Evolutionary conservation across 2,797 vertebrate species (phyloP).

Genomic region (Anolis apletophallus): DNA sequence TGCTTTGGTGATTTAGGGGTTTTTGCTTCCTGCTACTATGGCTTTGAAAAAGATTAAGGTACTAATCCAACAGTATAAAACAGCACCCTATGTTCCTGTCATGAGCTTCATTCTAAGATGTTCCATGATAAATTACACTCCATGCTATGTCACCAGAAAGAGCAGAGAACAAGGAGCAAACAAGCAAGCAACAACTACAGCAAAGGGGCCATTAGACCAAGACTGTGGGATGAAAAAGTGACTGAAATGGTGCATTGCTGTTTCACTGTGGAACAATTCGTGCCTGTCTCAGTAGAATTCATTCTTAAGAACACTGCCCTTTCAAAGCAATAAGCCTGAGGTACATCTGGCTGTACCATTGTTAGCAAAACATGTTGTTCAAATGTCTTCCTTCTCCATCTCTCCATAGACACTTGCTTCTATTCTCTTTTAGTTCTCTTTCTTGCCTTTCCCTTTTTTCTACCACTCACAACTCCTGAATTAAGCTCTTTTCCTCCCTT

Average conservation of each 20-base stretch:
- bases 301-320: background rate
- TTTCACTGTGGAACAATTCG: background rate
- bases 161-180: background rate
- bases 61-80: background rate
- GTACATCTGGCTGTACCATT: too few relatives aligned
- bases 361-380: too few relatives aligned
- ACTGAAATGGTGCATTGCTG: background rate
- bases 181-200: background rate
- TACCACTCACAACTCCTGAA: too few relatives aligned
- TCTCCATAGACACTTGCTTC: too few relatives aligned
- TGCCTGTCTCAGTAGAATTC: background rate
- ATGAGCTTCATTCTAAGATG: background rate
- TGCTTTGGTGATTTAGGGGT: background rate
- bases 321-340: background rate
- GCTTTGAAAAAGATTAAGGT: background rate
- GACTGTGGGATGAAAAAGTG: background rate
- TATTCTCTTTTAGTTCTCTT: too few relatives aligned
- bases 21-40: background rate
- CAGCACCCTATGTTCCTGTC: background rate
- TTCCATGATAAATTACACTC: background rate
- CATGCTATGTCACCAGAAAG: background rate
- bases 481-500: too few relatives aligned
- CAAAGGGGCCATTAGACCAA: background rate
- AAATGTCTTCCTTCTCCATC: too few relatives aligned
- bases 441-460: too few relatives aligned